These are phyloP conservation scores for Frankliniella intonsa DNA, from an alignment of 2,888 invertebrate species.

Conservation along the genomic window DNA sequence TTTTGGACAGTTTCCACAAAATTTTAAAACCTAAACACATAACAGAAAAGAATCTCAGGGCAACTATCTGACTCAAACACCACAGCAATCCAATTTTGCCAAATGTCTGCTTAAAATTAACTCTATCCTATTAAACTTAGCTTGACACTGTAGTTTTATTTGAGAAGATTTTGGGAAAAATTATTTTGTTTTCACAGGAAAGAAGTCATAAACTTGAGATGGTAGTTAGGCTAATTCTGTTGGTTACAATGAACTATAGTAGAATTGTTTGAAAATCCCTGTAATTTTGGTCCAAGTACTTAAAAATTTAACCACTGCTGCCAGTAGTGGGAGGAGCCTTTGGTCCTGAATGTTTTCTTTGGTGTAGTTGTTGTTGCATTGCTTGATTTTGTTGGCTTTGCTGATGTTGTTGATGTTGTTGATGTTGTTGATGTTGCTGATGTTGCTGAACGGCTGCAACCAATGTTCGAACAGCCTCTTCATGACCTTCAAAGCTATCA, in stretches of 20 bases:
- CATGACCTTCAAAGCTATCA: slow-evolving; percentile 65
- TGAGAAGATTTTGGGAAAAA: neutral
- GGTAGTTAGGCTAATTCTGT: neutral
- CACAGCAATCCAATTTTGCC: neutral
- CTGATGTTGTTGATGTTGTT: slow-evolving; percentile 50
- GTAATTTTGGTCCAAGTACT: neutral
- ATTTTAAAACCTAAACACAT: neutral
- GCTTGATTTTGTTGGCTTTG: slow-evolving; percentile 11
- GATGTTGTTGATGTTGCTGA: neutral
- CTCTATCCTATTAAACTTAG: neutral
- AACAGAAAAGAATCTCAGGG: neutral
- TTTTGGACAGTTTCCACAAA: neutral
- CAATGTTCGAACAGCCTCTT: slow-evolving; percentile 61
- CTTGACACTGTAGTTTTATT: neutral
- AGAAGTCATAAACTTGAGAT: neutral
- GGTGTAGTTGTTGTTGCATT: slow-evolving; percentile 2
- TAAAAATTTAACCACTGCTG: neutral
- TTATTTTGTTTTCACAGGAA: neutral
- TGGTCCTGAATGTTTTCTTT: neutral
- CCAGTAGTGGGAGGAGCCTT: neutral
- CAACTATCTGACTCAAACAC: neutral
- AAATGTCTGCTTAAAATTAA: neutral
- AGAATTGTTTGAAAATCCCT: neutral
- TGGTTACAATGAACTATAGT: neutral
- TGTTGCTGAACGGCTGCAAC: slow-evolving; percentile 62